Base-by-base conservation (phyloP, 2,113 vertebrate species). In the Hyperopisus bebe region DNA sequence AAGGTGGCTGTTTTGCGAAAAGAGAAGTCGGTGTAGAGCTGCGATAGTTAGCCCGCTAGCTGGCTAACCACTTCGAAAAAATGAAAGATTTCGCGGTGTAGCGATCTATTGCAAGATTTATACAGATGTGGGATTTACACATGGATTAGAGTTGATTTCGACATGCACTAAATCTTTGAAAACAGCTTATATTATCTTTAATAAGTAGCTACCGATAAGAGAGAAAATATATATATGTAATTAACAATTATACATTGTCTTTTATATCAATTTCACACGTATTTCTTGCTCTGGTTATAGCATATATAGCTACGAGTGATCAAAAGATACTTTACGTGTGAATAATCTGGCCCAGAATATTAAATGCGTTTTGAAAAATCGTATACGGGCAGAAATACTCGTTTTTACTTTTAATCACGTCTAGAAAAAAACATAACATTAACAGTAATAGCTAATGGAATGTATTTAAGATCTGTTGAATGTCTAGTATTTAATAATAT, bases 1-100 rank as follows among this genome's bases (percentile, higher is more conserved):
- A 77, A 77, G 90, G 89, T 88, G 89, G 80, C 62, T 70, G 89
- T 91, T 91, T 74, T 47, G 39, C 39, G 10, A 84, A 89, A 92
- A 80, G 88, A 91, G 87, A 90, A 90, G 90, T 89, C 70, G 35
- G 42, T 74, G 77, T 58, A 66, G 51, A 89, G 24, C 70, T 15
- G 70, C 88, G 47, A 58, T 87, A 58, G 47, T 53, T 87, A 42
- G 66, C 70, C 31, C 31, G 88, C 46, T 50, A 80, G 70, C 48
- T 51, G 47, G 70, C 66, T 51, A 39, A 70, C 27, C 48, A 89
- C 27, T 47, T 80, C 53, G 70, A 53, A 80, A 88, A 77, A 48
- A 89, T 42, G 51, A 88, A 62, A 88, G n/a, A 53, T 86, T 88
- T 88, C 21, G 27, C 13, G 35, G 17, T 82, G 74, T 62, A 84